Percentiles rank a stretch among this genome's conserved stretches.
These are phyloP conservation scores for Apaloderma vittatum DNA, from an alignment of 2,113 vertebrate species.

Conservation along the genomic window DNA sequence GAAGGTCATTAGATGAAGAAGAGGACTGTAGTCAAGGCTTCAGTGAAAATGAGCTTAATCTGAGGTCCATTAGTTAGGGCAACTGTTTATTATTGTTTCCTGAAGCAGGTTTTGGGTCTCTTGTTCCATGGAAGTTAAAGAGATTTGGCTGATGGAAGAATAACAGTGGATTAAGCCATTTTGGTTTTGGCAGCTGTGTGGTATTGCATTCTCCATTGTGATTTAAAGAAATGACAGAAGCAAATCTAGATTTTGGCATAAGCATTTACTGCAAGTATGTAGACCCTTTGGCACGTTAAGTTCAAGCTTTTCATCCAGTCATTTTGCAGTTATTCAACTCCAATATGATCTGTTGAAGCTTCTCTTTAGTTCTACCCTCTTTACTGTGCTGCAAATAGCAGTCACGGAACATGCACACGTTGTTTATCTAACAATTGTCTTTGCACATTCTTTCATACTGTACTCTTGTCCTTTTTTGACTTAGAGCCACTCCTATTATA, in stretches of 20 bases:
- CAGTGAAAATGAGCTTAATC: background rate
- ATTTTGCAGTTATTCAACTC: background rate
- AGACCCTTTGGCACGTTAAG: background rate
- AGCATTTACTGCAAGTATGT: background rate
- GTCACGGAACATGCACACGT: background rate
- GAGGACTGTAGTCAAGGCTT: background rate
- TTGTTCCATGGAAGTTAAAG: background rate
- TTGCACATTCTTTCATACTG: conserved; percentile 6
- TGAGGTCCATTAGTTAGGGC: background rate
- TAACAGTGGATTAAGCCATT: background rate
- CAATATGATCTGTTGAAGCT: background rate
- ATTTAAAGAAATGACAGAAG: background rate
- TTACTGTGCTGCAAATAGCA: conserved; percentile 42
- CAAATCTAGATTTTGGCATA: background rate
- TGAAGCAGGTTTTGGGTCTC: background rate
- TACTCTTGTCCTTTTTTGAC: background rate
- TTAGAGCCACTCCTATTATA: background rate
- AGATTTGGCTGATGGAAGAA: background rate
- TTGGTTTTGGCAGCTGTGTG: background rate
- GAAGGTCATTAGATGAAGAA: background rate
- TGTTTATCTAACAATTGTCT: conserved; percentile 45
- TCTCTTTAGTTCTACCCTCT: background rate
- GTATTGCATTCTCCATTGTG: background rate
- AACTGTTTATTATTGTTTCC: background rate
- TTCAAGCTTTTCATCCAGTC: background rate